A percentile compares a stretch with the other conserved stretches of the same genome.
phyloP scores from a whole-genome alignment of 2,888 invertebrate genomes.

The Coleophora deauratella region DNA sequence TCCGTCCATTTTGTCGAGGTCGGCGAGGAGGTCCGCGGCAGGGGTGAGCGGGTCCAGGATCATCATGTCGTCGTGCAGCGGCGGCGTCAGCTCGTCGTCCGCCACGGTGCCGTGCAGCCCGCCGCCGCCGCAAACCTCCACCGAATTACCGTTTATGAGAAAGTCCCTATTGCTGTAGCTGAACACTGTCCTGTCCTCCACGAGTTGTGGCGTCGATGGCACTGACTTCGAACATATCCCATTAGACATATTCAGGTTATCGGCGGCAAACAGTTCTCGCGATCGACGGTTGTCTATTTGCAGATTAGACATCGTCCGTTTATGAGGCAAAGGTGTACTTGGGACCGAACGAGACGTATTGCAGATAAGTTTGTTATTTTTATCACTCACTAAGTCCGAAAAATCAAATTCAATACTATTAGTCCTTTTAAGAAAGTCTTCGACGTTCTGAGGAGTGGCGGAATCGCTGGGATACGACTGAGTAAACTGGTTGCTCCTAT shows the following conservation, averaged over 20 bases:
- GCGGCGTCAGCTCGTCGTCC: constrained; percentile 47
- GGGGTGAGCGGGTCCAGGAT: constrained; percentile 56
- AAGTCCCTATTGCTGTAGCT: constrained; percentile 76
- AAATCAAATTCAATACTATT: constrained; percentile 63
- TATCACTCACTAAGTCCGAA: constrained; percentile 49
- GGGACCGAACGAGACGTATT: constrained; percentile 80
- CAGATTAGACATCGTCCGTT: constrained; percentile 46
- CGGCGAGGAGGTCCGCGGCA: constrained; percentile 51
- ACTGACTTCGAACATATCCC: constrained; percentile 81
- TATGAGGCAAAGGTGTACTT: constrained; percentile 77
- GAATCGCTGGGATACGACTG: constrained; percentile 43
- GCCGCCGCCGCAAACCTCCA: constrained; percentile 48
- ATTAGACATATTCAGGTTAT: constrained; percentile 46
- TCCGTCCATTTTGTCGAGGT: constrained; percentile 62
- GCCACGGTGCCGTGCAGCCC: constrained; percentile 41
- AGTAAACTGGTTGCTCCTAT: constrained; percentile 43
- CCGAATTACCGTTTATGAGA: constrained; percentile 76
- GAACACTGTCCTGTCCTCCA: constrained; percentile 67
- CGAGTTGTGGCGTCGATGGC: constrained; percentile 79
- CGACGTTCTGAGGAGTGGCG: constrained; percentile 45
- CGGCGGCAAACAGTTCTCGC: constrained; percentile 46
- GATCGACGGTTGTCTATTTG: constrained; percentile 55
- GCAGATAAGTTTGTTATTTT: constrained; percentile 38
- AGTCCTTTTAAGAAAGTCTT: constrained; percentile 59
- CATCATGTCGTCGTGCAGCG: constrained; percentile 58